Conservation (phyloP, 2,113 vertebrate species). For the Neopipo cinnamomea region DNA sequence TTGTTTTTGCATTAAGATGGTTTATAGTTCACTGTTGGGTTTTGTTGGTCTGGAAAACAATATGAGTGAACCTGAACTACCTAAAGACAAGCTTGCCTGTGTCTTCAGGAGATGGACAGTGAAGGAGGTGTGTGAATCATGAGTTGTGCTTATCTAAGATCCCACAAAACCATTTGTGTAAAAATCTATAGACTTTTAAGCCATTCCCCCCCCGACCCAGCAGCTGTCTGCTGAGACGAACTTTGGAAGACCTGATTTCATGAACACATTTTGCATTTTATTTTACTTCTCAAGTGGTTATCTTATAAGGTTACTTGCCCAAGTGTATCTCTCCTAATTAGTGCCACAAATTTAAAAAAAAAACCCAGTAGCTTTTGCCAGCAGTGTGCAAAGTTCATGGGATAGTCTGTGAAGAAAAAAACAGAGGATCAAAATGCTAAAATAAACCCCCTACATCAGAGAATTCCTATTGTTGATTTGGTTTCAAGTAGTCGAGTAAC, state of each 20-base stretch:
- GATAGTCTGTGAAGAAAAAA: neutral
- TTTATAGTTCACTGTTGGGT: neutral
- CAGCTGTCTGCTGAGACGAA: neutral
- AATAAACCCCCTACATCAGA: neutral
- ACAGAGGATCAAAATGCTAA: neutral
- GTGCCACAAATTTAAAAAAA: neutral
- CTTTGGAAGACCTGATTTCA: neutral
- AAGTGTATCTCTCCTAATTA: neutral
- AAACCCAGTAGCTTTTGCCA: neutral
- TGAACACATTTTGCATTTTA: neutral
- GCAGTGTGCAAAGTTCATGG: neutral
- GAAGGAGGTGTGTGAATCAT: neutral
- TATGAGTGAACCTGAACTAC: neutral
- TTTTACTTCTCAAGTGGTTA: neutral
- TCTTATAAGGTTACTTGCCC: neutral
- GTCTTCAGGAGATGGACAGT: neutral
- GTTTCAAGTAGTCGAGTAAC: neutral
- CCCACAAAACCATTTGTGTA: neutral
- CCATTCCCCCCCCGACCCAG: fast-evolving
- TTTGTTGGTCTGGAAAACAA: neutral
- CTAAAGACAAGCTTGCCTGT: neutral
- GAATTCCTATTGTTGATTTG: neutral
- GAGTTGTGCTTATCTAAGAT: neutral
- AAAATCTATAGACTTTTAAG: neutral
- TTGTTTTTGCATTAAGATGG: neutral